These are phyloP conservation scores for Epizoanthus stellaris DNA, from an alignment of 92 coral and sea anemone genomes.

Conservation along the genomic window DNA sequence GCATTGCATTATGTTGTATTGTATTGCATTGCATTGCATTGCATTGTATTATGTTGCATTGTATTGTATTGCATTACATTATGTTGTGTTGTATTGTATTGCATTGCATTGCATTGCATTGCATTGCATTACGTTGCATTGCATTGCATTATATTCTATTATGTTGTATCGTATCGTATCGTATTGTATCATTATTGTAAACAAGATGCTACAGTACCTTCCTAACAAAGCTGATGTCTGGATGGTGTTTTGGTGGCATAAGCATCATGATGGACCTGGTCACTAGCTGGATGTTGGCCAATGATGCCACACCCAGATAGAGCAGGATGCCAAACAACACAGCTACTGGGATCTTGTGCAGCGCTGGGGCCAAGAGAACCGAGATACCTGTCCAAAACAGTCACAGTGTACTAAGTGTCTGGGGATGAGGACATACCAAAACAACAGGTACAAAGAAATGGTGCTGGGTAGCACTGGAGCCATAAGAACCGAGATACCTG, in stretches of 20 bases:
- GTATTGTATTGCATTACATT: too few relatives aligned
- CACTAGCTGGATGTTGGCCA: constrained; percentile 84
- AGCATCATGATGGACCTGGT: constrained; percentile 91
- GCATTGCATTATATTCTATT: too few relatives aligned
- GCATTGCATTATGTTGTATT: too few relatives aligned
- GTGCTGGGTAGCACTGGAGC: constrained; percentile 71
- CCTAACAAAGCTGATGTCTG: constrained; percentile 93
- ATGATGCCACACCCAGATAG: constrained; percentile 86
- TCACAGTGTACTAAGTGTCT: not conserved
- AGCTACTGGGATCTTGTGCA: constrained; percentile 85
- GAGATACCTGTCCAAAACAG: constrained; percentile 72
- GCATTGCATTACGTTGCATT: too few relatives aligned
- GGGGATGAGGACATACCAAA: not conserved
- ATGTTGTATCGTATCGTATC: too few relatives aligned
- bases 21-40: too few relatives aligned
- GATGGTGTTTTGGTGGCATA: constrained; percentile 96
- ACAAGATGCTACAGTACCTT: constrained; percentile 63
- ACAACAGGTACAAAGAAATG: not conserved
- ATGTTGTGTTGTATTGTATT: too few relatives aligned
- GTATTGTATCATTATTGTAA: not conserved
- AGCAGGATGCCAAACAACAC: constrained; percentile 93
- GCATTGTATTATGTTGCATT: too few relatives aligned
- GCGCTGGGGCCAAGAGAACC: constrained; percentile 84
- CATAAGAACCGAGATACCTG: constrained; percentile 88
- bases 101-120: too few relatives aligned